Base-by-base conservation (phyloP, 2,888 invertebrate genomes). In the Tachina lurida region DNA sequence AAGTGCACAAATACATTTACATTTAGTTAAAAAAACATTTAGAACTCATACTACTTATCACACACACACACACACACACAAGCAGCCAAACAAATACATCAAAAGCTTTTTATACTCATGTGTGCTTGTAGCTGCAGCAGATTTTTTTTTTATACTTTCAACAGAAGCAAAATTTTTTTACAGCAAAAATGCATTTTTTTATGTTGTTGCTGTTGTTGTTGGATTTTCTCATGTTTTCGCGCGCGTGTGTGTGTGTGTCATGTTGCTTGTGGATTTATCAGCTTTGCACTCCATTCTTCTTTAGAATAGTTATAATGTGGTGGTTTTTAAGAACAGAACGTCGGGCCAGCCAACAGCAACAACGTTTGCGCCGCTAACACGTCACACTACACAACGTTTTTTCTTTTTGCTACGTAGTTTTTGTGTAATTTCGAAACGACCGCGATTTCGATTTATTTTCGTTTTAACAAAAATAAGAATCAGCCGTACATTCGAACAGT, bases 311-410 rank as follows among this genome's bases (percentile, higher is more conserved):
- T 67, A 75, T 84, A 71, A 81, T 70, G 86, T 87, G 84, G 87
- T 85, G 79, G 75, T 84, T 87, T 84, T 87, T 84, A 87, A 87
- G 71, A 87, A 86, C 86, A 76, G 86, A 86, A 86, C 82, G 63
- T 84, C 75, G 79, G 80, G 80, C 52, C 80, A 78, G 76, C 65
- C 83, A 84, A 68, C 65, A 84, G 77, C 83, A 84, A 78, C 60
- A 73, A 77, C 60, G 77, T 60, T 83, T 83, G 82, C 78, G 79
- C 75, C 78, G 85, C 83, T 79, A 70, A 85, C 82, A 85, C 82
- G 83, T 86, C 86, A 86, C 65, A 52, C 49, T 60, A 81, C 65
- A 62, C 87, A 89, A 79, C 86, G 87, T 80, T 87, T 87, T 79
- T 31, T 31, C 4, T 31, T 31, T 31, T 31, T 7, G 31, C 82